Evolutionary conservation across 1,140 invertebrate species (phyloP), one percentile per base, ranked within the genome.

Genomic region (Acromyrmex charruanus): DNA sequence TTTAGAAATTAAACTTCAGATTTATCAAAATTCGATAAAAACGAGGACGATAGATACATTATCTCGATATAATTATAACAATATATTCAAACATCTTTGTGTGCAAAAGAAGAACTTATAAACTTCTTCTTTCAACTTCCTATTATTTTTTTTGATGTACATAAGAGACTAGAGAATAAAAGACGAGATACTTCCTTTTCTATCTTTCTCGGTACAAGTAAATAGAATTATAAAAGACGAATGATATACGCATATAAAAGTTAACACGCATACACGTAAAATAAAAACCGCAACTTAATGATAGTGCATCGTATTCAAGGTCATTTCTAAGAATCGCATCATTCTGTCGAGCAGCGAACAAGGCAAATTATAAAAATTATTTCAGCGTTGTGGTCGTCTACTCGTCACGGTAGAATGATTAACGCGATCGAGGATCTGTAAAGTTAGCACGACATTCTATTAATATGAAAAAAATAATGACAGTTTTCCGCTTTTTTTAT

Each of bases 341-440:
- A 66, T 66, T 66, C 12, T 51, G 44, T 21, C 39, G 28, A 63
- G 16, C 16, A 39, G 16, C 16, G 35, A 49, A 18, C 39, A 63
- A 35, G 61, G n/a, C 16, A 51, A 66, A 66, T 79, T 66, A 66
- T 35, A 79, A 66, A 79, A 31, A 79, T 79, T n/a, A 66, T 79
- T 79, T 9, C 12, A 58, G 28, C 53, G 6, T 14, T 66, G 59
- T 12, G 18, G 44, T 75, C 31, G 12, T 31, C 44, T 44, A 68
- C 18, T 65, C 35, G 21, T 77, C 35, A 31, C 25, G 59, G 39
- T 28, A 28, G 9, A 66, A 31, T 28, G 39, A 79, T 58, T 66
- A 79, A 79, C 18, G 25, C 14, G 39, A 44, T 44, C 9, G 39
- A 44, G 39, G 39, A 44, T 44, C 39, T 44, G 39, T 44, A 44